These are phyloP conservation scores for Malurus leucopterus DNA, from an alignment of 2,797 vertebrate genomes.

Conservation along the genomic window DNA sequence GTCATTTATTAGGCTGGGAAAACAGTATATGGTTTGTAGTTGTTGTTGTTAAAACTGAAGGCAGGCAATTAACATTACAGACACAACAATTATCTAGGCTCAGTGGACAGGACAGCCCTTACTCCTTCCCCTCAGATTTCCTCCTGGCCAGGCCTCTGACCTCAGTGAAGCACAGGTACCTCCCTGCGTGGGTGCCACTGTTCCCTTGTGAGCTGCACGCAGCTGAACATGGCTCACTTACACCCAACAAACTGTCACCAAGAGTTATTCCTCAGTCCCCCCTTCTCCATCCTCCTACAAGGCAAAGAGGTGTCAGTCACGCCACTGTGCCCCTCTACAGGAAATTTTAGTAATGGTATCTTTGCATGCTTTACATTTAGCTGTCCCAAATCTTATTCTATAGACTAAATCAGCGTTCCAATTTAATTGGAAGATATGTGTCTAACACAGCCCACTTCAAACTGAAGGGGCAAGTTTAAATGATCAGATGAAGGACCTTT, in stretches of 20 bases:
- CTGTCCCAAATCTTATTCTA: neutral
- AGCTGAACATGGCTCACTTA: fast-evolving
- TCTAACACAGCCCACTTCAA: neutral
- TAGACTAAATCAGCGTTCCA: neutral
- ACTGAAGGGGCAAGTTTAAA: neutral
- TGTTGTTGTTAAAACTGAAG: neutral
- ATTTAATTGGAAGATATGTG: neutral
- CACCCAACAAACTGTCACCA: neutral
- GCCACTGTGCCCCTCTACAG: neutral
- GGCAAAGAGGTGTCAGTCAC: neutral
- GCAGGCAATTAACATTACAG: neutral
- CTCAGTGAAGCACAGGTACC: neutral
- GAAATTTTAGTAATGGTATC: neutral
- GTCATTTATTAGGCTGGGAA: neutral
- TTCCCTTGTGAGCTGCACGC: neutral
- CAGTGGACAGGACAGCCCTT: neutral
- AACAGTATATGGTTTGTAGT: fast-evolving
- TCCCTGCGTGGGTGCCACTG: neutral
- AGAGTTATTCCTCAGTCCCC: neutral
- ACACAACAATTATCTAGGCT: neutral
- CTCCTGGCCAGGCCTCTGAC: neutral
- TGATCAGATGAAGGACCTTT: neutral
- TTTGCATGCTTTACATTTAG: neutral
- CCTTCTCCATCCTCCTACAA: neutral
- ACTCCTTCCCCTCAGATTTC: neutral